A percentile compares a stretch with the other conserved stretches of the same genome.
Conservation (phyloP, 2,797 vertebrate genomes). For the Microchirus variegatus region DNA sequence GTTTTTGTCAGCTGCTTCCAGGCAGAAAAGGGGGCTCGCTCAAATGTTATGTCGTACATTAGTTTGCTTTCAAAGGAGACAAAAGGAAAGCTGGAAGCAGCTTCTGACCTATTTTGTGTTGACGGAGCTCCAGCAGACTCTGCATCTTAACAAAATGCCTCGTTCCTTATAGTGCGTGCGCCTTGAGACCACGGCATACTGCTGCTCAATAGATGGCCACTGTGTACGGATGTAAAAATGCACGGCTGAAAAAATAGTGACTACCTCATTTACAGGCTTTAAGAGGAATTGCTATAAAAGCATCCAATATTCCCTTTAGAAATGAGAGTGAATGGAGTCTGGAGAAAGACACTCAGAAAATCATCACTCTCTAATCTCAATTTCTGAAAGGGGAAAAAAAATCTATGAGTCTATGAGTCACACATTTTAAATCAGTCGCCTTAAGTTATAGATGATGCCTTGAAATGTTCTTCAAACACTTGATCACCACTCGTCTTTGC, state of each 20-base stretch:
- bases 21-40: slow-evolving; percentile 6
- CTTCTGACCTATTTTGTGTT: slow-evolving; percentile 63
- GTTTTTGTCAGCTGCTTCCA: not conserved
- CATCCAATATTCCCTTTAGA: slow-evolving; percentile 12
- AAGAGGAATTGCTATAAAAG: slow-evolving; percentile 33
- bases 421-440: not conserved
- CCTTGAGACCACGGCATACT: slow-evolving; percentile 35
- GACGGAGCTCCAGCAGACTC: slow-evolving; percentile 31
- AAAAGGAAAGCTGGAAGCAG: slow-evolving; percentile 44
- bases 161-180: slow-evolving; percentile 39
- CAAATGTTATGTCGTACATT: slow-evolving; percentile 13
- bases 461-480: not conserved
- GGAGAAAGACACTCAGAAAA: not conserved
- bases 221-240: slow-evolving; percentile 24
- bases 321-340: not conserved
- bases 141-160: slow-evolving; percentile 38
- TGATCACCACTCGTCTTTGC: no score
- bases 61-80: slow-evolving; percentile 39
- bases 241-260: slow-evolving; percentile 12
- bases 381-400: not conserved
- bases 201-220: slow-evolving; percentile 12
- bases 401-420: no score
- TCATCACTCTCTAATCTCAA: no score
- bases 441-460: not conserved
- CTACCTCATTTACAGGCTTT: slow-evolving; percentile 13